Conservation (phyloP, 2,113 vertebrate genomes). For the Podilymbus podiceps region DNA sequence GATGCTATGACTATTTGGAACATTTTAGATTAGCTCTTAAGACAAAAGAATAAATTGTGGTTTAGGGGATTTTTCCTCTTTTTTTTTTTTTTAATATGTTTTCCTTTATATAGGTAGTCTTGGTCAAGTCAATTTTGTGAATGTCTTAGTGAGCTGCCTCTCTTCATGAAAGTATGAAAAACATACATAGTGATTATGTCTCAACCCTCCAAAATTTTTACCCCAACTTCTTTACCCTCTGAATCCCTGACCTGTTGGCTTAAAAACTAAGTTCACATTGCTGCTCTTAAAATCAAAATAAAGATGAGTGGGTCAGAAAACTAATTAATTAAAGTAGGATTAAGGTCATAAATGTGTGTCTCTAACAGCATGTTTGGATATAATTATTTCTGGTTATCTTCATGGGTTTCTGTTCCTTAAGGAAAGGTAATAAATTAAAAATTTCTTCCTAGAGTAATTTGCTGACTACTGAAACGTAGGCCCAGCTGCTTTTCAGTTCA, state of each 20-base stretch:
- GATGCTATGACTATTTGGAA: neutral
- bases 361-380: neutral
- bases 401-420: neutral
- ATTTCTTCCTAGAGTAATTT: neutral
- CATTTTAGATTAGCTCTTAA: neutral
- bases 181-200: neutral
- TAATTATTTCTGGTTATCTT: neutral
- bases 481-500: neutral
- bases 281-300: neutral
- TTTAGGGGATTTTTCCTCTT: neutral
- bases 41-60: neutral
- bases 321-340: neutral
- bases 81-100: neutral
- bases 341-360: neutral
- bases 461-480: neutral
- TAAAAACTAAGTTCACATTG: neutral
- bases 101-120: neutral
- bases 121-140: neutral
- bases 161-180: neutral
- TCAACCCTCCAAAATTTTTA: neutral
- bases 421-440: neutral
- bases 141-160: neutral
- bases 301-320: neutral
- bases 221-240: neutral
- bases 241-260: neutral